These are phyloP conservation scores for Hyles vespertilio DNA, from an alignment of 1,140 invertebrate genomes.

Conservation along the genomic window DNA sequence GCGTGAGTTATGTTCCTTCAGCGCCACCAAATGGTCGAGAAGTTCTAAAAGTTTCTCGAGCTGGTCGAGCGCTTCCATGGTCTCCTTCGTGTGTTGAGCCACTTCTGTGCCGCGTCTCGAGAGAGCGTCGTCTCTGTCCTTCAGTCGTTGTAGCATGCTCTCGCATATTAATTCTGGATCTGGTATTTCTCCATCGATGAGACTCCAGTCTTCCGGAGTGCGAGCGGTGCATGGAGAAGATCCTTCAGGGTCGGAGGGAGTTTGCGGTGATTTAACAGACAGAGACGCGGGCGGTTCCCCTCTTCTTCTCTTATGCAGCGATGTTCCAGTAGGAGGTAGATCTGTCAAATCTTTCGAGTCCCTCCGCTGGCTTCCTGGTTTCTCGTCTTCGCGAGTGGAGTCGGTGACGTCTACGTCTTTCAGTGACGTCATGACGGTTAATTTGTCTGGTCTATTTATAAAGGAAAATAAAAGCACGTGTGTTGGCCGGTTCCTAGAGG, in stretches of 20 bases:
- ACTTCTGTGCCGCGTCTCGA: slow-evolving; percentile 56
- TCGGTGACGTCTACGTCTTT: slow-evolving; percentile 54
- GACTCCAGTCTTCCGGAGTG: slow-evolving; percentile 47
- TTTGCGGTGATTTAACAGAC: slow-evolving; percentile 55
- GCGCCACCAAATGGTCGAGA: slow-evolving; percentile 83
- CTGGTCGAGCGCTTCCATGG: slow-evolving; percentile 82
- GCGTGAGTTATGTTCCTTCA: slow-evolving; percentile 83
- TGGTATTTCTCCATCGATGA: slow-evolving; percentile 32
- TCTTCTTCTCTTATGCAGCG: slow-evolving; percentile 59
- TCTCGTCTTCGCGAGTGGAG: slow-evolving; percentile 27
- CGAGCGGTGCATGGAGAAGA: slow-evolving; percentile 60
- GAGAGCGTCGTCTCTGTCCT: slow-evolving; percentile 53
- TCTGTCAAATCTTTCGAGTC: slow-evolving; percentile 53
- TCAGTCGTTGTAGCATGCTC: slow-evolving; percentile 55
- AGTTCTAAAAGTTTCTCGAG: slow-evolving; percentile 85
- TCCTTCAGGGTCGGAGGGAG: slow-evolving; percentile 57
- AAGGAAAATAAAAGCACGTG: slow-evolving; percentile 68
- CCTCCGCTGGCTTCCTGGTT: slow-evolving; percentile 22
- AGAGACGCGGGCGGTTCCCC: slow-evolving; percentile 58
- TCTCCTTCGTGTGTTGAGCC: slow-evolving; percentile 69
- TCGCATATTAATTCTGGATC: slow-evolving; percentile 56
- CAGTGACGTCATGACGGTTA: slow-evolving; percentile 50
- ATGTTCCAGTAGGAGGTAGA: slow-evolving; percentile 57
- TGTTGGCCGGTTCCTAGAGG: slow-evolving; percentile 17
- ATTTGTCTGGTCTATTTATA: slow-evolving; percentile 51